Base-by-base conservation (phyloP, 23 tunicate species). In the Diplosoma virens region DNA sequence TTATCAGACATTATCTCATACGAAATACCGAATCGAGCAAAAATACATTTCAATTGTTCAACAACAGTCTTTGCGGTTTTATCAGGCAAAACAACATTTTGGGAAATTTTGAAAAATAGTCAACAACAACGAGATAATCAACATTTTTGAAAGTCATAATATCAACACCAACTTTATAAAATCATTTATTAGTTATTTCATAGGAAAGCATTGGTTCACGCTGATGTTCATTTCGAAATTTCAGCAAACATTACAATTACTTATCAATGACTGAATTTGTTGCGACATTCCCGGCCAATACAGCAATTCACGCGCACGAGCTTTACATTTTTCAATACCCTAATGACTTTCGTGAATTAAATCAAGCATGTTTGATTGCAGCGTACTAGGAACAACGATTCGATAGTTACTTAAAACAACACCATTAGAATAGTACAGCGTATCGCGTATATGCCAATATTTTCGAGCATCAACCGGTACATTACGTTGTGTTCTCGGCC, bases 301-400 rank as follows among this genome's bases (percentile, higher is more conserved):
- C 29, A 78, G 23, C 26, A 48, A 33, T 16, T 76, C 77, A 26
- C 88, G 37, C 2, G 88, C 82, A n/a, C 82, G 64, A 1, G 68
- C 25, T 54, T 84, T 84, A 66, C 82, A 75, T 33, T 84, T 84
- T 29, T 61, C 61, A 32, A 75, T 67, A 37, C 88, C 88, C 5
- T 76, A 46, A 35, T 75, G 88, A 23, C 75, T 46, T 73, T 82
- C 72, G 32, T 82, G 87, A 61, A 82, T 73, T 11, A 73, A 64
- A 21, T 23, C 33, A 37, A 59, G 58, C 82, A 77, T 82, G 31
- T 73, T 30, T 20, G 30, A 16, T 46, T 30, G 74, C 21, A 22
- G 76, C 2, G 37, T 9, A 17, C 3, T 2, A 5, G 36, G 79
- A 24, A 36, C 66, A 4, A 53, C 48, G 35, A 84, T 84, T 22